Evolutionary conservation across 2,888 invertebrate genomes (phyloP).

Genomic region (Cephus pygmeus): DNA sequence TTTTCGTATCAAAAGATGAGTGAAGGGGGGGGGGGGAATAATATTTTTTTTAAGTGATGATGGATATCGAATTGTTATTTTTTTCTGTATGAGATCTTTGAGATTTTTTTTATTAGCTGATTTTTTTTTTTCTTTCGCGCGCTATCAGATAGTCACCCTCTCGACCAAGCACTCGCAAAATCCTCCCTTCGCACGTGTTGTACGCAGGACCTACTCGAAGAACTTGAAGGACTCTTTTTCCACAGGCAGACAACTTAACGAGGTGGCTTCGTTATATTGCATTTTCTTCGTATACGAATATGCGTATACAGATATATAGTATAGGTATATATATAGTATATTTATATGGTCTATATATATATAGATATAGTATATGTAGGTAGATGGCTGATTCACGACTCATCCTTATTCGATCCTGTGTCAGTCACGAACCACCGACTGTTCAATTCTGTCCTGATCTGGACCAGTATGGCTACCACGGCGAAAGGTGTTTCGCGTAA

Average conservation of each 20-base stretch:
- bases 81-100: not conserved
- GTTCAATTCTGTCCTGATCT: not conserved
- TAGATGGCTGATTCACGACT: not conserved
- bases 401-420: not conserved
- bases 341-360: no score
- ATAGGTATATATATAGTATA: not conserved
- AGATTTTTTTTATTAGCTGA: not conserved
- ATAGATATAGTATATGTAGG: not conserved
- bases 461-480: not conserved
- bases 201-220: constrained; percentile 43
- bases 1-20: not conserved
- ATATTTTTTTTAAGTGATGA: not conserved
- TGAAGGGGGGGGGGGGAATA: not conserved
- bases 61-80: not conserved
- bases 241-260: constrained; percentile 46
- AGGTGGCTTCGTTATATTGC: constrained; percentile 38
- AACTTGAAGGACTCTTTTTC: constrained; percentile 44
- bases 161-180: constrained; percentile 21
- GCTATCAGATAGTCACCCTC: constrained; percentile 18
- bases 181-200: constrained; percentile 14
- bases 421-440: not conserved
- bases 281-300: not conserved
- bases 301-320: no score
- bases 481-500: no score
- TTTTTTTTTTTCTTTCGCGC: not conserved